These are phyloP conservation scores for Scaptomyza polygonia DNA, from an alignment of 2,888 invertebrate species.

Conservation along the genomic window DNA sequence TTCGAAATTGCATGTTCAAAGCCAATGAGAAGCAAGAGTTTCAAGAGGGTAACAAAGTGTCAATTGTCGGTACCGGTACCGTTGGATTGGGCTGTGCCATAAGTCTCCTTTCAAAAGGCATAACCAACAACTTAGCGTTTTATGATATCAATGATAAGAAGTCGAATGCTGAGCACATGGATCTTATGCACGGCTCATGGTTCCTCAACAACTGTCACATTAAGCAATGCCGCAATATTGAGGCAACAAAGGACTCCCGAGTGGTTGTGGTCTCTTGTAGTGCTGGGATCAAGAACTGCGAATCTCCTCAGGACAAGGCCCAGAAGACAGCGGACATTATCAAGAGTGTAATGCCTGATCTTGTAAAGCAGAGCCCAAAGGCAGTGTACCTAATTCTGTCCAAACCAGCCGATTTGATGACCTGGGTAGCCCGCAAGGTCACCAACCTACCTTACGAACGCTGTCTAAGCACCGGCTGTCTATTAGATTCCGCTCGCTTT, in stretches of 20 bases:
- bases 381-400: conserved; percentile 92
- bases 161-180: conserved; percentile 79
- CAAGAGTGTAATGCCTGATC: conserved; percentile 89
- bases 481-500: conserved; percentile 94
- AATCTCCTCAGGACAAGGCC: conserved; percentile 90
- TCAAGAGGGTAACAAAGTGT: conserved; percentile 87
- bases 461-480: conserved; percentile 95
- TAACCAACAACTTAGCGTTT: conserved; percentile 90
- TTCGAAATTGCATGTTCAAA: conserved; percentile 1
- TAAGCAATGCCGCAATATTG: conserved; percentile 88
- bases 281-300: conserved; percentile 91
- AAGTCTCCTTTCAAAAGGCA: conserved; percentile 90
- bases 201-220: conserved; percentile 91
- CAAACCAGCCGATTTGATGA: conserved; percentile 94
- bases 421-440: conserved; percentile 94
- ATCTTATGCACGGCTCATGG: conserved; percentile 88
- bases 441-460: conserved; percentile 92
- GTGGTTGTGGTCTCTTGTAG: conserved; percentile 95
- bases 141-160: conserved; percentile 92
- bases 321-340: conserved; percentile 93
- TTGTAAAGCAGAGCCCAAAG: conserved; percentile 88
- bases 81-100: conserved; percentile 95
- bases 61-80: conserved; percentile 92
- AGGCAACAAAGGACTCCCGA: conserved; percentile 89
- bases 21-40: background rate